Evolutionary conservation across 2,113 vertebrate species (phyloP).

Genomic region (Pituophis catenifer): DNA sequence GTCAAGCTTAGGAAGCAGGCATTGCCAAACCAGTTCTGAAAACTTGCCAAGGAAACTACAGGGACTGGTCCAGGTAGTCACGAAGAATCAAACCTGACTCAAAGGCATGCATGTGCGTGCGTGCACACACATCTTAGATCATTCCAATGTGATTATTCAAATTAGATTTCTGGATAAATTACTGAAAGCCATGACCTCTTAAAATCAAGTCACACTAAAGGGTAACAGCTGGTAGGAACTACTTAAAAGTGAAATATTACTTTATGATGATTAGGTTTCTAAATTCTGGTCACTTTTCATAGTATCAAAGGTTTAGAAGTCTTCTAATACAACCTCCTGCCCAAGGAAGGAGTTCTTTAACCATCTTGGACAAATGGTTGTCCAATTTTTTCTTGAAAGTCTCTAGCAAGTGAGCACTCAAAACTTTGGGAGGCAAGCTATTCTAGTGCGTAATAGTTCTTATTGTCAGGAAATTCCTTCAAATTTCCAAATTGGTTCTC

Average conservation of each 20-base stretch:
- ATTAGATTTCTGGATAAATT: background rate
- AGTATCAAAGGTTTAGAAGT: background rate
- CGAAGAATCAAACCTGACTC: background rate
- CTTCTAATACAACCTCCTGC: background rate
- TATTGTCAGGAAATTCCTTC: background rate
- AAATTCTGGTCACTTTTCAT: background rate
- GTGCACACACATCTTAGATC: background rate
- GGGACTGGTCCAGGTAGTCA: background rate
- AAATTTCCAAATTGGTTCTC: background rate
- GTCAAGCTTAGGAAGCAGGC: background rate
- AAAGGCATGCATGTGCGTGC: background rate
- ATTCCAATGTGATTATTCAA: background rate
- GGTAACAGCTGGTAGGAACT: background rate
- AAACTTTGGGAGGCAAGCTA: background rate
- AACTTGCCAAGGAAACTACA: background rate
- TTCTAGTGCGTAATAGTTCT: background rate
- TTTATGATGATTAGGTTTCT: conserved; percentile 1
- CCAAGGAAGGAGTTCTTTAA: background rate
- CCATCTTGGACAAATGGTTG: no score
- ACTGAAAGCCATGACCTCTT: background rate
- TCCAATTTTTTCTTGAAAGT: background rate
- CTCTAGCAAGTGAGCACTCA: background rate
- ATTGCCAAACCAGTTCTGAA: background rate
- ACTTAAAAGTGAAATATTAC: background rate
- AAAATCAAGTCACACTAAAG: background rate